Evolutionary conservation across 2,888 invertebrate species (phyloP), one percentile per base, ranked within the genome.

Genomic region (Ptilodon capucinus): DNA sequence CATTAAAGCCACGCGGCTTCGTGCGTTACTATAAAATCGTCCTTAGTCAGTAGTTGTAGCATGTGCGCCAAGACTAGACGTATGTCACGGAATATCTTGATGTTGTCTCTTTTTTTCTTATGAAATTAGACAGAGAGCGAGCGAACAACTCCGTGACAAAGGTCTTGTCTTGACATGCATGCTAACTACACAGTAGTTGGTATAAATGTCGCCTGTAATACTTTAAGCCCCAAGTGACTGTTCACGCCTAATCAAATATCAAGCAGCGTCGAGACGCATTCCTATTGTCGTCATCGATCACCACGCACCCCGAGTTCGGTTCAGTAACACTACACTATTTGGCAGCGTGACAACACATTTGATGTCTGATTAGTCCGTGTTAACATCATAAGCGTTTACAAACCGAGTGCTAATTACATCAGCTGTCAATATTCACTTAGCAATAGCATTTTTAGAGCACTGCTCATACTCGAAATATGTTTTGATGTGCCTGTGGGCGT

Each of bases 261-360:
- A 46, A 47, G 18, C 48, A 49, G 47, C 36, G 46, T 44, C 38
- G 19, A 38, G 19, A 30, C 42, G 40, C 59, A 55, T 55, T 46
- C 57, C 49, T 49, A 23, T 36, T 23, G 36, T 35, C 47, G 30
- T 43, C 62, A 50, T 64, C 48, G 44, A 57, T 60, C 60, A 59
- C 52, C 21, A 45, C 54, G 54, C 51, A 57, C 48, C n/a, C 46
- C 56, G 51, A 51, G 54, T 54, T 63, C 45, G 45, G 54, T 57
- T 53, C 43, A 49, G 58, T 56, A 53, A 54, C 55, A 51, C 30
- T 53, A 52, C 36, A 53, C 44, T 50, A 32, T 54, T 59, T 68
- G 68, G 68, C 68, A 68, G 43, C 48, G 38, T 66, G 68, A 64
- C 64, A 68, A 62, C 53, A 51, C 38, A 19, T 58, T 57, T 49